Conservation (phyloP, 2,888 invertebrate species). For the Perithous albicinctus region DNA sequence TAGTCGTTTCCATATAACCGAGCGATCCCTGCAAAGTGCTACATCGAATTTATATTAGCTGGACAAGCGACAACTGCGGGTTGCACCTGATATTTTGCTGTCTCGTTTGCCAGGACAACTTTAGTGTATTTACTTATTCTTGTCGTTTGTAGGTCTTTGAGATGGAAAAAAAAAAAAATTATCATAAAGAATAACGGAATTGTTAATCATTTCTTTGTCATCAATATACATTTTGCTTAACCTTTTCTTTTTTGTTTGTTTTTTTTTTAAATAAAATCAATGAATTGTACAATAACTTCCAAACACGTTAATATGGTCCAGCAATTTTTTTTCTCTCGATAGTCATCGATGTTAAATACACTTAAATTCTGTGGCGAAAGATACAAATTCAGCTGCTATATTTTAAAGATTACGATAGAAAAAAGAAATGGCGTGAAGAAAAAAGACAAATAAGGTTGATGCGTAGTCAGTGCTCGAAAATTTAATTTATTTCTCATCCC, state of each 20-base stretch:
- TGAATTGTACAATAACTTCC: too few species aligned
- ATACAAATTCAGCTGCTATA: constrained; percentile 7
- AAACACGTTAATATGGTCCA: too few species aligned
- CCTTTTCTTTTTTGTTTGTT: too few species aligned
- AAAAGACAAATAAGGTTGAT: constrained; percentile 24
- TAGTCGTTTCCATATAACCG: constrained; percentile 52
- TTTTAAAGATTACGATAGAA: not conserved
- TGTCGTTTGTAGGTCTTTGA: not conserved
- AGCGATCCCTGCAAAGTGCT: constrained; percentile 35
- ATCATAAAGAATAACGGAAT: not conserved
- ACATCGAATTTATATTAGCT: constrained; percentile 27
- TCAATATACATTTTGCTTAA: too few species aligned
- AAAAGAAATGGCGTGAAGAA: constrained; percentile 3
- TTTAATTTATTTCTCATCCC: constrained; percentile 62
- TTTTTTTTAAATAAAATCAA: too few species aligned
- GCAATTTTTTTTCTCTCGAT: too few species aligned
- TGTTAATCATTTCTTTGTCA: not conserved
- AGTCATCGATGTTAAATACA: too few species aligned
- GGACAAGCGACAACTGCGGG: not conserved
- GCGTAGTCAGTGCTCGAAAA: constrained; percentile 43
- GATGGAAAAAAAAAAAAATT: not conserved
- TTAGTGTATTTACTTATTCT: too few species aligned
- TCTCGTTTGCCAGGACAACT: not conserved
- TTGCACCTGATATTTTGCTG: constrained; percentile 42
- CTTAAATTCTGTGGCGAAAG: not conserved